Evolutionary conservation across 2,113 vertebrate genomes (phyloP).

Genomic region (Indicator indicator): DNA sequence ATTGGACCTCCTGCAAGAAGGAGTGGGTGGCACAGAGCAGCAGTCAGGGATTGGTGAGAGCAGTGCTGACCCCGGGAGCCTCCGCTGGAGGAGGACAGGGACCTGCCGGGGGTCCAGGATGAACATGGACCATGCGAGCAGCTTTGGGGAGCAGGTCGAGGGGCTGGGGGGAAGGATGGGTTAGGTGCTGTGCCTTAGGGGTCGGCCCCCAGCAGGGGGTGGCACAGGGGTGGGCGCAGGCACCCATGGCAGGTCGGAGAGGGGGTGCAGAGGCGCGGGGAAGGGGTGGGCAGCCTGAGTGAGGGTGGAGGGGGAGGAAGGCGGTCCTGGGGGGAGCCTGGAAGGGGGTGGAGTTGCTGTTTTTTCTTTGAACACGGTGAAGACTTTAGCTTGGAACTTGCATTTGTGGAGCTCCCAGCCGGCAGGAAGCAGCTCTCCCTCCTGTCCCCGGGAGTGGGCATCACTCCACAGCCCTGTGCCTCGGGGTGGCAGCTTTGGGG

Average conservation of each 20-base stretch:
- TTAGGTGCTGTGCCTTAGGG: not conserved
- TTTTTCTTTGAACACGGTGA: conserved; percentile 26
- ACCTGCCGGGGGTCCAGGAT: not conserved
- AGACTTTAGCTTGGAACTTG: conserved; percentile 62
- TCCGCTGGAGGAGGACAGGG: not conserved
- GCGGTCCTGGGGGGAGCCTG: conserved; percentile 46
- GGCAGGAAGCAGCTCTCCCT: not conserved
- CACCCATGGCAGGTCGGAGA: not conserved
- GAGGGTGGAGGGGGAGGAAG: conserved; percentile 14
- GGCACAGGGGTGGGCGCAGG: not conserved
- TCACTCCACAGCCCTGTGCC: rapidly evolving
- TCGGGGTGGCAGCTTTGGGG: not conserved
- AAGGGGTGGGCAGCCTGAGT: conserved; percentile 23
- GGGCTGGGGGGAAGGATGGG: not conserved
- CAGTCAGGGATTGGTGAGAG: not conserved
- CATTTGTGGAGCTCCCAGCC: conserved; percentile 50
- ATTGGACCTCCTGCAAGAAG: not conserved
- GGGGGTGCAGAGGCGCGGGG: not conserved
- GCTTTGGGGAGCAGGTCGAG: not conserved
- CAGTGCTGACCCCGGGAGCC: not conserved
- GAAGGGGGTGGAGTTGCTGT: conserved; percentile 62
- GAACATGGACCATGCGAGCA: rapidly evolving
- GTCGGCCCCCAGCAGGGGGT: not conserved
- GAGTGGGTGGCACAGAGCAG: conserved; percentile 48
- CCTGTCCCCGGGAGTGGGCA: rapidly evolving